phyloP scores from a whole-genome alignment of 37 sponge, comb jelly and placozoan species.

The Aphrocallistes beatrix region DNA sequence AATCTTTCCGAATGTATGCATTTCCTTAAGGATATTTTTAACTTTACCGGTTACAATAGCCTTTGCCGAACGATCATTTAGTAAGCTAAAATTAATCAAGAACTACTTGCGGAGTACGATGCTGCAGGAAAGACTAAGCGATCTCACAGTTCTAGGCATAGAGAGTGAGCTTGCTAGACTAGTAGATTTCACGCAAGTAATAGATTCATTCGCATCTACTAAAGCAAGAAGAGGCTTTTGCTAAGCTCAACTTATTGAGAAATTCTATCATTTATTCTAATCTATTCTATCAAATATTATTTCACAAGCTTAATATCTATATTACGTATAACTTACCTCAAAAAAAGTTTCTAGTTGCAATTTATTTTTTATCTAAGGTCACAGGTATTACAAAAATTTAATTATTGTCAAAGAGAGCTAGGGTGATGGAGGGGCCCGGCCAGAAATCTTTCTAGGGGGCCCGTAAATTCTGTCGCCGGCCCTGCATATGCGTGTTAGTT shows the following conservation, averaged over 20 bases:
- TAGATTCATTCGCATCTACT: conserved; percentile 4
- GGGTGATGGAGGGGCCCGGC: conserved; percentile 1
- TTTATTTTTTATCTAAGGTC: not conserved
- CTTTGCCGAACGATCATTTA: conserved; percentile 8
- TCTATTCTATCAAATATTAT: not conserved
- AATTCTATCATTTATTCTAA: not conserved
- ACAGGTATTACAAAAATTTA: not conserved
- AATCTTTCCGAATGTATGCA: not conserved
- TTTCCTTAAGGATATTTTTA: conserved; percentile 16
- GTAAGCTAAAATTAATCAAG: conserved; percentile 4
- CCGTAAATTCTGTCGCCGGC: conserved; percentile 18
- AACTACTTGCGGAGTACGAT: conserved; percentile 11
- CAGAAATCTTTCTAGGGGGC: not conserved
- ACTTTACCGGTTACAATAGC: not conserved
- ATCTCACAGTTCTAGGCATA: not conserved
- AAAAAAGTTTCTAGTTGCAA: not conserved
- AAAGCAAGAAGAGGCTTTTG: conserved; percentile 16
- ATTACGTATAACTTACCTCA: not conserved
- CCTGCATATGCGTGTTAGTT: too few species aligned
- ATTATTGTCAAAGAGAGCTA: not conserved
- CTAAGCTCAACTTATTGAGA: conserved; percentile 5
- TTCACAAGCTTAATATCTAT: not conserved
- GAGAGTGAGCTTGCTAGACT: conserved; percentile 12
- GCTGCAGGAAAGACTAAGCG: not conserved
- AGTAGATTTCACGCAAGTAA: conserved; percentile 13